A percentile compares a stretch with the other conserved stretches of the same genome.
Conservation (phyloP, 2,113 vertebrate species). For the Gavialis gangeticus region DNA sequence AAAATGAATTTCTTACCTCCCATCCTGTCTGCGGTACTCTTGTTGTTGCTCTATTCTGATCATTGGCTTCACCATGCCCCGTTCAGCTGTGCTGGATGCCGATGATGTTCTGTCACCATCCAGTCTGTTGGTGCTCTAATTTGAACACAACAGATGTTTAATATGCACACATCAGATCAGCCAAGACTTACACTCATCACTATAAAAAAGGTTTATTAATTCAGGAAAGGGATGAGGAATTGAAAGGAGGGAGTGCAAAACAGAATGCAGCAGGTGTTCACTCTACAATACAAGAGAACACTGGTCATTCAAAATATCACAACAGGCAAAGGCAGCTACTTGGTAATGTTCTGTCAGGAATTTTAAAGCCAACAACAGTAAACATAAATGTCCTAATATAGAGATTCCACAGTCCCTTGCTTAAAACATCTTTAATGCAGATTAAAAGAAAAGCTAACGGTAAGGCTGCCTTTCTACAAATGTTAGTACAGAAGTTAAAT, state of each 20-base stretch:
- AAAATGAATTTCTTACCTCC: constrained; percentile 79
- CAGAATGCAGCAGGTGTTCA: neutral
- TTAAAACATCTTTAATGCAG: neutral
- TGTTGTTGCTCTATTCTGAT: constrained; percentile 88
- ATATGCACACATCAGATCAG: neutral
- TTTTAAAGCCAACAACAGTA: neutral
- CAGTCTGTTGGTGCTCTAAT: constrained; percentile 90
- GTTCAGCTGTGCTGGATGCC: constrained; percentile 75
- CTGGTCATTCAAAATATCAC: neutral
- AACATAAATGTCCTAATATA: neutral
- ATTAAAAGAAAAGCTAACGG: neutral
- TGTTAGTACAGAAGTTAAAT: neutral
- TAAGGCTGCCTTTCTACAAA: neutral
- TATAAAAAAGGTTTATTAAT: neutral
- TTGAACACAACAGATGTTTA: constrained; percentile 21
- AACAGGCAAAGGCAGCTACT: neutral
- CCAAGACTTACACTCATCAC: neutral
- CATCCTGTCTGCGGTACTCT: constrained; percentile 83
- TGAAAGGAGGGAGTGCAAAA: neutral
- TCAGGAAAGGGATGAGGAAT: neutral
- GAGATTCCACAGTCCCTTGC: neutral
- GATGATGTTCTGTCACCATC: constrained; percentile 86
- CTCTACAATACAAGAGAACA: neutral
- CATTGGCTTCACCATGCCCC: constrained; percentile 94
- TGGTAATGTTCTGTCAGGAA: neutral